Conservation (phyloP, 2,888 invertebrate genomes). For the Drosophila nr. fundita region DNA sequence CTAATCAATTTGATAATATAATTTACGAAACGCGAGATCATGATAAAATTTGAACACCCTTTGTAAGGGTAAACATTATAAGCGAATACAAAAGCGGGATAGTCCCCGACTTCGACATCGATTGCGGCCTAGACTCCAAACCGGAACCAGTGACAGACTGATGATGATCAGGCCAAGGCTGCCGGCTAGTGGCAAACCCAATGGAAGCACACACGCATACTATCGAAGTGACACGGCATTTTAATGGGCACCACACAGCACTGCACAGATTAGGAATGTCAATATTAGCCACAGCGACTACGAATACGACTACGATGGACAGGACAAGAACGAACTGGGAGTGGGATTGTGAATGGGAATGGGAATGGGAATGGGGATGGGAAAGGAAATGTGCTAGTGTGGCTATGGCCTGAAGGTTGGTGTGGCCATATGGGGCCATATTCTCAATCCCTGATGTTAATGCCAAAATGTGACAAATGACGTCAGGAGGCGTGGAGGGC, state of each 20-base stretch:
- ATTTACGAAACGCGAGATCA: neutral
- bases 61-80: neutral
- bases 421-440: constrained; percentile 4
- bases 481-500: constrained; percentile 65
- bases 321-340: neutral
- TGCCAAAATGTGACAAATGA: constrained; percentile 72
- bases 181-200: constrained; percentile 53
- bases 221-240: constrained; percentile 78
- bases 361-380: neutral
- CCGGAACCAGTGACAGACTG: constrained; percentile 5
- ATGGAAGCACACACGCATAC: constrained; percentile 74
- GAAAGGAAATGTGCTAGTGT: constrained; percentile 14
- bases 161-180: constrained; percentile 44
- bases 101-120: neutral
- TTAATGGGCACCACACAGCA: constrained; percentile 68
- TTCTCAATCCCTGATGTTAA: constrained; percentile 15
- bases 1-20: neutral
- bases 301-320: constrained; percentile 22
- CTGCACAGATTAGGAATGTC: constrained; percentile 77
- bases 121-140: neutral
- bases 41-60: neutral
- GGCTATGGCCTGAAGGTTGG: constrained; percentile 11
- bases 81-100: constrained; percentile 35
- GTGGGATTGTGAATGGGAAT: constrained; percentile 3
- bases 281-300: constrained; percentile 65